A percentile compares a stretch with the other conserved stretches of the same genome.
Evolutionary conservation across 2,113 vertebrate genomes (phyloP).

Genomic region (Semicossyphus pulcher): DNA sequence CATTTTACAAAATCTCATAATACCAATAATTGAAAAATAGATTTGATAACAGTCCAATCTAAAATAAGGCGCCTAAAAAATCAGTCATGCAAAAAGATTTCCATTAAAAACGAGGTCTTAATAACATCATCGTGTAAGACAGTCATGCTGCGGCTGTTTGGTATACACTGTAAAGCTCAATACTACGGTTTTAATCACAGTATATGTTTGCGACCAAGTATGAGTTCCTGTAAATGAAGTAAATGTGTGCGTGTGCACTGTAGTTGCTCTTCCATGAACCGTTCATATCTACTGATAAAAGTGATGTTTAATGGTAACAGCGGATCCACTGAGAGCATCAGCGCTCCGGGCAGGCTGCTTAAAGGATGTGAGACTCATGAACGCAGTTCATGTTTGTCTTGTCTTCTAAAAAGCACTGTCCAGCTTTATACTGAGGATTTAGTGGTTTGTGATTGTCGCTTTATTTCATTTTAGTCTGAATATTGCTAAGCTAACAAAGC

Average conservation of each 20-base stretch:
- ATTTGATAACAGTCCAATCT: not conserved
- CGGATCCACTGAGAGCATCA: not conserved
- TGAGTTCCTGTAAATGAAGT: not conserved
- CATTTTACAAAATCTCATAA: not conserved
- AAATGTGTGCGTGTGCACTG: not conserved
- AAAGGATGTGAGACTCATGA: not conserved
- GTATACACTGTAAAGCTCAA: not conserved
- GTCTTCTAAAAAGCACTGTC: no score
- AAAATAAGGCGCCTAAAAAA: conserved; percentile 7
- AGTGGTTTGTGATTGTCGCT: no score
- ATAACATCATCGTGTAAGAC: not conserved
- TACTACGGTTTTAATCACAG: not conserved
- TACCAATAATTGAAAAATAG: conserved; percentile 11
- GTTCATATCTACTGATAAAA: not conserved
- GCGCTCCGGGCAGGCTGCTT: not conserved
- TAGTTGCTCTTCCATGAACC: not conserved
- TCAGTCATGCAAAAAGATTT: not conserved
- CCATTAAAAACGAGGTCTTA: not conserved
- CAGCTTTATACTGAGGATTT: no score
- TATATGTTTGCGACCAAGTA: not conserved
- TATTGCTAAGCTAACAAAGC: no score
- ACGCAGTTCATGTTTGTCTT: no score
- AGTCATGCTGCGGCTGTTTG: not conserved
- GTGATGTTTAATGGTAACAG: no score
- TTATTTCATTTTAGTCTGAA: no score